Conservation (phyloP, 1,140 invertebrate species). For the Hydropsyche tenuis region DNA sequence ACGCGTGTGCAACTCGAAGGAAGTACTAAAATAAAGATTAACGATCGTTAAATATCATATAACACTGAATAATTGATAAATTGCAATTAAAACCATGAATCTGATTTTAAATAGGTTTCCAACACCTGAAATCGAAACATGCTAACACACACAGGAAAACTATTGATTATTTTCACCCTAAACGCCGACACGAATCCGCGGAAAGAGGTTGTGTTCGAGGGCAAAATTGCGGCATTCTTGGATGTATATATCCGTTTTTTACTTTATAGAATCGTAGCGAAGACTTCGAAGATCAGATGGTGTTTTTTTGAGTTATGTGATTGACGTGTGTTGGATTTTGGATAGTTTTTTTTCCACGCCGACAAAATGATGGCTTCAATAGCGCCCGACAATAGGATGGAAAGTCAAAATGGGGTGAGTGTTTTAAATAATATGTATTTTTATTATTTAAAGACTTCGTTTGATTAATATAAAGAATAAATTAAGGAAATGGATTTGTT, state of each 20-base stretch:
- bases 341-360: background rate
- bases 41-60: too few species aligned
- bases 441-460: background rate
- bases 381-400: constrained; percentile 38
- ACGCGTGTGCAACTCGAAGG: too few species aligned
- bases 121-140: constrained; percentile 19
- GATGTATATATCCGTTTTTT: too few species aligned
- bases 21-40: too few species aligned
- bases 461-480: background rate
- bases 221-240: background rate
- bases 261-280: too few species aligned
- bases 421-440: background rate
- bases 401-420: constrained; percentile 44
- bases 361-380: constrained; percentile 46
- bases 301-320: too few species aligned
- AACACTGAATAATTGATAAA: too few species aligned
- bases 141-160: constrained; percentile 22
- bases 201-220: background rate
- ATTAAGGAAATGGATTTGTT: background rate
- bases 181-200: background rate
- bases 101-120: background rate
- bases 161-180: constrained; percentile 35
- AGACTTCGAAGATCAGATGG: too few species aligned
- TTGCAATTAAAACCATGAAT: too few species aligned
- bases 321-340: too few species aligned